A percentile compares a stretch with the other conserved stretches of the same genome.
Evolutionary conservation across 1,140 invertebrate species (phyloP).

Genomic region (Agraylea sexmaculata): DNA sequence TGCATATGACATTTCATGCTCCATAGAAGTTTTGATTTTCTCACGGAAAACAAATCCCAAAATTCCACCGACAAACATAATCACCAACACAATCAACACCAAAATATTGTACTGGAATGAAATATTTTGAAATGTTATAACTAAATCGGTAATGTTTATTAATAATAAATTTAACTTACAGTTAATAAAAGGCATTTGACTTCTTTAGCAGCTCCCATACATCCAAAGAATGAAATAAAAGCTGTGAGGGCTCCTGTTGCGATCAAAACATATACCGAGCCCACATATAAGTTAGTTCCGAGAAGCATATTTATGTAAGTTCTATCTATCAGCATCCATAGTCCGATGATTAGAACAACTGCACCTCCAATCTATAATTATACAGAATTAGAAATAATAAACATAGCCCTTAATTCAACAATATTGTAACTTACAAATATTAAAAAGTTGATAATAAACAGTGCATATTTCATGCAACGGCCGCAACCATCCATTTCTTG

Average conservation of each 20-base stretch:
- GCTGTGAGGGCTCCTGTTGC: conserved; percentile 64
- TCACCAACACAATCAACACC: conserved; percentile 74
- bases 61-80: conserved; percentile 78
- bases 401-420: neutral
- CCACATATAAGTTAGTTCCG: conserved; percentile 71
- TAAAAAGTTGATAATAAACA: conserved; percentile 72
- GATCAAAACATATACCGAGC: conserved; percentile 69
- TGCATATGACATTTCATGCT: conserved; percentile 65
- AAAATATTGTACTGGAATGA: conserved; percentile 74
- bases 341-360: conserved; percentile 58
- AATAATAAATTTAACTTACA: conserved; percentile 40
- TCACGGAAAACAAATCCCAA: conserved; percentile 79
- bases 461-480: conserved; percentile 68
- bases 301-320: conserved; percentile 71
- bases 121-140: conserved; percentile 8
- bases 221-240: conserved; percentile 73
- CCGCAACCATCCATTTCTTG: conserved; percentile 69
- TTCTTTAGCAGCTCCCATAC: conserved; percentile 75
- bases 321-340: conserved; percentile 73
- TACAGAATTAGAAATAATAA: conserved; percentile 7
- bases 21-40: conserved; percentile 57
- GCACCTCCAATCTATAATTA: conserved; percentile 62
- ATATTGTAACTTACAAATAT: conserved; percentile 65
- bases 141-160: neutral
- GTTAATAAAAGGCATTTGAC: conserved; percentile 80